Percentiles rank a stretch among this genome's conserved stretches.
These are phyloP conservation scores for Pachypeltis micranthus DNA, from an alignment of 1,140 invertebrate genomes.

Conservation along the genomic window DNA sequence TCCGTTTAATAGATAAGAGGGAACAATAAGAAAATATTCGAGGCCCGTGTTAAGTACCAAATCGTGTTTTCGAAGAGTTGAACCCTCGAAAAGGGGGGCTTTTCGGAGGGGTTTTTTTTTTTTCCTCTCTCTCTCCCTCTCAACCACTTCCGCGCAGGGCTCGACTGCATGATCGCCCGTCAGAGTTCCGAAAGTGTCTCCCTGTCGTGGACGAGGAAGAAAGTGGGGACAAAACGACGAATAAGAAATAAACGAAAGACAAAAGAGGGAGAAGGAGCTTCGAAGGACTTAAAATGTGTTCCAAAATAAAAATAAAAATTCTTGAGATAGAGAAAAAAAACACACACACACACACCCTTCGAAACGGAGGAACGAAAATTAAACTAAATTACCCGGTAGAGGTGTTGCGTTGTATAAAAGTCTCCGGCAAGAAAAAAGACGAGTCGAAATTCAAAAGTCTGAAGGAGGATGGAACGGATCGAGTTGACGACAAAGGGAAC, in stretches of 20 bases:
- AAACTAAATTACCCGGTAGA: background rate
- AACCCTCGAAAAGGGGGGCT: background rate
- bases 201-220: too few relatives aligned
- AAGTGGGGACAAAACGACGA: too few relatives aligned
- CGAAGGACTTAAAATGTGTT: background rate
- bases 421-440: background rate
- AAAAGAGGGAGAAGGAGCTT: background rate
- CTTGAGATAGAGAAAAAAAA: background rate
- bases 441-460: too few relatives aligned
- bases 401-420: background rate
- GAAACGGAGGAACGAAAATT: background rate
- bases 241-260: too few relatives aligned
- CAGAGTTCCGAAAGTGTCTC: too few relatives aligned
- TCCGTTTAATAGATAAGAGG: background rate
- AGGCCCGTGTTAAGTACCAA: background rate
- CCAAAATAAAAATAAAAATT: background rate
- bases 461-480: too few relatives aligned
- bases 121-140: background rate
- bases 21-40: background rate
- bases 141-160: too few relatives aligned
- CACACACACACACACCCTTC: background rate
- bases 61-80: background rate
- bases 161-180: too few relatives aligned
- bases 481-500: background rate
- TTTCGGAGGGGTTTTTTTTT: too few relatives aligned